phyloP scores from a whole-genome alignment of 1,140 invertebrate species.

The Thrips palmi region DNA sequence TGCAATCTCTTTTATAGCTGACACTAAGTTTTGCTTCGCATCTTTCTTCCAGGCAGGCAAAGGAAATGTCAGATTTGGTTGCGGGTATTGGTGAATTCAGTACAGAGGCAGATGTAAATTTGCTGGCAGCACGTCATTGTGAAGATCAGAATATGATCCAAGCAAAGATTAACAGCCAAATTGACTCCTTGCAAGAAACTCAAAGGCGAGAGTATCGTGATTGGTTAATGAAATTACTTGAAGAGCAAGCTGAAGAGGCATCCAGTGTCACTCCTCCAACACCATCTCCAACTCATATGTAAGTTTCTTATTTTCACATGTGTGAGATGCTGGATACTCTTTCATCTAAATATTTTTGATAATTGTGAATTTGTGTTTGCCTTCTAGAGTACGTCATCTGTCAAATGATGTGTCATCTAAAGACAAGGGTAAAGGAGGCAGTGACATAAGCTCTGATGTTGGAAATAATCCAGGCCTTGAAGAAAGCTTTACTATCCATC shows the following conservation, averaged over 20 bases:
- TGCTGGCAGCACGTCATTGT: conserved; percentile 52
- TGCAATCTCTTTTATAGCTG: too few species aligned
- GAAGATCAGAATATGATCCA: conserved; percentile 57
- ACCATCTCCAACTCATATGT: conserved; percentile 29
- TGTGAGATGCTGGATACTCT: conserved; percentile 1
- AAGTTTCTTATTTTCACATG: conserved; percentile 13
- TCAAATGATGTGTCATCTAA: background rate
- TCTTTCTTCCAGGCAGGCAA: conserved; percentile 30
- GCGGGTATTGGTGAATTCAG: conserved; percentile 37
- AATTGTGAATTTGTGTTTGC: background rate
- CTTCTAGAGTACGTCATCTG: background rate
- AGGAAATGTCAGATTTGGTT: conserved; percentile 60
- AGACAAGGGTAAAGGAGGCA: conserved; percentile 11
- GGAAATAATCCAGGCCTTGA: conserved; percentile 36
- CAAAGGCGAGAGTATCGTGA: conserved; percentile 57
- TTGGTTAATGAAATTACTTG: conserved; percentile 57
- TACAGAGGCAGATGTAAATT: conserved; percentile 59
- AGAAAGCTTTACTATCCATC: conserved; percentile 93
- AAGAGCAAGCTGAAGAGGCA: conserved; percentile 29
- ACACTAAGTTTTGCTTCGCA: too few species aligned
- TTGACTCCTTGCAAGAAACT: conserved; percentile 48
- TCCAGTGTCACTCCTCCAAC: background rate
- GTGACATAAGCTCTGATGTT: conserved; percentile 15
- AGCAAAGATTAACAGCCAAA: conserved; percentile 39
- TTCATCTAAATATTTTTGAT: background rate